Evolutionary conservation across 2,113 vertebrate species (phyloP), one percentile per base, ranked within the genome.

Genomic region (Lagenorhynchus albirostris): DNA sequence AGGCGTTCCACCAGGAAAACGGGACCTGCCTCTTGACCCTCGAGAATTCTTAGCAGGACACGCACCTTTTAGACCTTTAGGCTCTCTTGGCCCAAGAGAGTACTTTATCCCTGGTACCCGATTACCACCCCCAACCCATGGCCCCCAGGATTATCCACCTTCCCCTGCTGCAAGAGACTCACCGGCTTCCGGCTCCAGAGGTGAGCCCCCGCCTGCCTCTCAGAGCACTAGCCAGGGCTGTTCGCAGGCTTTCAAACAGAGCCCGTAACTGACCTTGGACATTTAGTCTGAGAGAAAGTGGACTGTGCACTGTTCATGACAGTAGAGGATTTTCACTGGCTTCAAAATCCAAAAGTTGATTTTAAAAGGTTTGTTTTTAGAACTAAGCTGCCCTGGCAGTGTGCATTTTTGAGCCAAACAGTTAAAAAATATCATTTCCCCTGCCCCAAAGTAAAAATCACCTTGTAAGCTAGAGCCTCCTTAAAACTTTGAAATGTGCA

Each of bases 1-100:
- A 3, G 98, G 98, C 5, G 91, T 98, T 1, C 98, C 98, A 26
- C 96, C 98, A 23, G 98, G 98, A 93, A 92, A 97, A 60, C 93
- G 98, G 91, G 99, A 99, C 60, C 96, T 99, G 94, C 99, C 98
- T 50, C 97, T 98, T 0, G 99, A 99, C 47, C 97, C 99, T 1
- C 98, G 99, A 44, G 97, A 97, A 63, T 99, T 99, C 4, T 29
- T 98, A 25, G 98, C 97, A 71, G 99, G 98, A 95, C 98, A 97
- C 1, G 53, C 97, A 83, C 98, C 98, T n/a, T 98, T 98, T 50
- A 97, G 81, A 71, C 98, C 98, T 31, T 63, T 97, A 6, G 96
- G 97, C 65, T 86, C 98, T 89, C 96, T 90, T 63, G 98, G 98
- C 73, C 98, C 98, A 1, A 95, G 98, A 74, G 98, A 99, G 91